Evolutionary conservation across 2,113 vertebrate species (phyloP).

Genomic region (Periophthalmodon schlosseri): DNA sequence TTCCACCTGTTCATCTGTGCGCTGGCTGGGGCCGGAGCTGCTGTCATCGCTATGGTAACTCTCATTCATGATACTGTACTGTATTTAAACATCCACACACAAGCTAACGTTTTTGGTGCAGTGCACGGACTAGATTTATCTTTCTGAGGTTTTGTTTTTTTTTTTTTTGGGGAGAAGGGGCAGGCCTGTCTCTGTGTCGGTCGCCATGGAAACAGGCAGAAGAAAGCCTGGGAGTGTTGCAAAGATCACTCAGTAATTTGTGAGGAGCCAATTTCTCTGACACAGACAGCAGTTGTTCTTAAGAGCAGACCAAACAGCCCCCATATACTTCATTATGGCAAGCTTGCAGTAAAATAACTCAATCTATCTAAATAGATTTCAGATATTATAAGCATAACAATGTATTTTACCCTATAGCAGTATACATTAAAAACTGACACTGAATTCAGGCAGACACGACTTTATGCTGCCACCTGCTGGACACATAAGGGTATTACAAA

Average conservation of each 20-base stretch:
- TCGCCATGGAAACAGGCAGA: slow-evolving; percentile 82
- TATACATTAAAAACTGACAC: slow-evolving; percentile 55
- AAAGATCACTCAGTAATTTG: slow-evolving; percentile 75
- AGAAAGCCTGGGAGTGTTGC: slow-evolving; percentile 74
- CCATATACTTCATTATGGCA: neutral
- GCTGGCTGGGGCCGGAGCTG: slow-evolving; percentile 95
- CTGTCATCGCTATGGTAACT: slow-evolving; percentile 97
- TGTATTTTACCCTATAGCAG: slow-evolving; percentile 19
- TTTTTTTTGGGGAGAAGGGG: slow-evolving; percentile 48
- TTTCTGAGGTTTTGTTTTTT: slow-evolving; percentile 52
- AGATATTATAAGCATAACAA: neutral
- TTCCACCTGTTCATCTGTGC: slow-evolving; percentile 98
- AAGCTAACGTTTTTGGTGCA: slow-evolving; percentile 62
- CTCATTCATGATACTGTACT: neutral
- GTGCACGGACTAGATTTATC: slow-evolving; percentile 57
- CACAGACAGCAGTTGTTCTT: slow-evolving; percentile 49
- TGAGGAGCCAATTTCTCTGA: slow-evolving; percentile 74
- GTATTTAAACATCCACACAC: slow-evolving; percentile 9
- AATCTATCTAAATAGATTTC: neutral
- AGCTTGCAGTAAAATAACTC: neutral
- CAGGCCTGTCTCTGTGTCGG: slow-evolving; percentile 74
- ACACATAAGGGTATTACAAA: neutral
- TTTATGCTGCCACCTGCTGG: slow-evolving; percentile 67
- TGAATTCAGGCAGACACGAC: slow-evolving; percentile 36
- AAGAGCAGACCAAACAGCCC: slow-evolving; percentile 42